Base-by-base conservation (phyloP, 1,140 invertebrate genomes). In the Medauroidea extradentata region DNA sequence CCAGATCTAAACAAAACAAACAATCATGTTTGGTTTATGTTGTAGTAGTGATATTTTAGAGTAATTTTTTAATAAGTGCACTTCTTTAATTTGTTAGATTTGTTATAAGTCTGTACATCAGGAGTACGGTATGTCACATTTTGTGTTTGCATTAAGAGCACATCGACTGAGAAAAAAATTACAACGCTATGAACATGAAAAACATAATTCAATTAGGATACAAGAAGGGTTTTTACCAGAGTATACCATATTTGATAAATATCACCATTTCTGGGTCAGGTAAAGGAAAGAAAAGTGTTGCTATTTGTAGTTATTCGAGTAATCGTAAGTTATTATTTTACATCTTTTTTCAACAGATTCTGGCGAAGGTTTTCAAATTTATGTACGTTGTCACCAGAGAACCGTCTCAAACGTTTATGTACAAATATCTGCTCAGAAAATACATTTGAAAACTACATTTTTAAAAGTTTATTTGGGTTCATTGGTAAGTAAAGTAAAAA, bases 381-480 rank as follows among this genome's bases (percentile, higher is more conserved):
- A 41, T 70, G 71, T 0, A 57, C 54, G 0, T 42, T 62, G 19
- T 70, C 75, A 1, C 72, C 76, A 46, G 66, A 73, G 29, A 71
- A 74, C 8, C 76, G 74, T 63, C 44, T 78, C 29, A 70, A 73
- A 7, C 72, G 73, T 60, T 76, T 76, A 41, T 68, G 70, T 13
- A 56, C 73, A 39, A 74, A 78, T n/a, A 59, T 83, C 8, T 73
- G 67, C 61, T 78, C 76, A 9, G 74, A 82, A 24, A 80, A 81
- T 34, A 79, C 80, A 3, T 77, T 81, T 51, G 79, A 82, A 55
- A 82, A 84, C 70, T 83, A 79, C 53, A 66, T 81, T n/a, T 52
- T 80, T 4, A 85, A 81, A 63, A 85, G 82, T 67, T 55, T 82
- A 1, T 62, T 81, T 18, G 85, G 84, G 8, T 85, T 86, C 63